A percentile compares a stretch with the other conserved stretches of the same genome.
Evolutionary conservation across 2,888 invertebrate species (phyloP).

Genomic region (Pristionchus japonicus): DNA sequence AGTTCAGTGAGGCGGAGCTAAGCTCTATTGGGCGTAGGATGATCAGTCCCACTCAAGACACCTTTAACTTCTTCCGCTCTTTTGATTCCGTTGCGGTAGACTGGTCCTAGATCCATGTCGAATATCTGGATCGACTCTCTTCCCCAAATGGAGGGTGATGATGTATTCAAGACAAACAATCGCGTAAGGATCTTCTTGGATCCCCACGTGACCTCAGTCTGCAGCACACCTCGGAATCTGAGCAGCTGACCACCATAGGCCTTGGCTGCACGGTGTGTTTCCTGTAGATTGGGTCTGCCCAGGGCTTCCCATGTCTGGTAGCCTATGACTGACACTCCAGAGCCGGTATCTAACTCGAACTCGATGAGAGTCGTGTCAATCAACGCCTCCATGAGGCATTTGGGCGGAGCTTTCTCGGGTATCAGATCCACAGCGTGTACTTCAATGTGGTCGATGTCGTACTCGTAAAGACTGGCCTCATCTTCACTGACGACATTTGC

Average conservation of each 20-base stretch:
- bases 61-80: not conserved
- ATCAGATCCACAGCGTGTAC: not conserved
- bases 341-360: not conserved
- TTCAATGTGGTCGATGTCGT: not conserved
- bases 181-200: not conserved
- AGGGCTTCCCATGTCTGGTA: not conserved
- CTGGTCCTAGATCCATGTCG: not conserved
- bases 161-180: not conserved
- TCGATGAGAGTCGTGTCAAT: not conserved
- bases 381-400: not conserved
- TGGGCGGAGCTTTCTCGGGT: not conserved
- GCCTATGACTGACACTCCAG: not conserved
- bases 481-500: not conserved
- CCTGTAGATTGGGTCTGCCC: not conserved
- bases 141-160: not conserved
- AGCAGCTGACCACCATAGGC: not conserved
- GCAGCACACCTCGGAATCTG: not conserved
- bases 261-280: not conserved
- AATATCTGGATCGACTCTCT: not conserved
- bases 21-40: conserved; percentile 3
- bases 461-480: conserved; percentile 1
- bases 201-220: not conserved
- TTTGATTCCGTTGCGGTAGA: not conserved
- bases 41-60: conserved; percentile 9
- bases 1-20: not conserved